A percentile compares a stretch with the other conserved stretches of the same genome.
phyloP scores from a whole-genome alignment of 2,113 vertebrate genomes.

The Barbus barbus region DNA sequence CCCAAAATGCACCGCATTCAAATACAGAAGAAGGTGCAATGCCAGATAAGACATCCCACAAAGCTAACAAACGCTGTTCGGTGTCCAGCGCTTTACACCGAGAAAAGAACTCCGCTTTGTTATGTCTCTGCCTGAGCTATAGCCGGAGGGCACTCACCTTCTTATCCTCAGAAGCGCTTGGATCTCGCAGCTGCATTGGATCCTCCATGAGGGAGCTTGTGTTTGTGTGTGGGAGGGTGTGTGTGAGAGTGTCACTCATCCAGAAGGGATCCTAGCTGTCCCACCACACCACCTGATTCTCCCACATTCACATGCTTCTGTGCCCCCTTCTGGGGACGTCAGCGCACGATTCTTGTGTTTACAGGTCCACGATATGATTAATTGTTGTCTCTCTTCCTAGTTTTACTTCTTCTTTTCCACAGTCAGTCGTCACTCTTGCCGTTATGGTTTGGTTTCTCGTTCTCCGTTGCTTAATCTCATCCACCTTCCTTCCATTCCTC shows the following conservation, averaged over 20 bases:
- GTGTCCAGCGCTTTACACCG: neutral
- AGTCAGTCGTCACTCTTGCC: neutral
- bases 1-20: constrained; percentile 9
- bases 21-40: constrained; percentile 4
- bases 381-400: constrained; percentile 7
- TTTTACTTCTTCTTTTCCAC: neutral
- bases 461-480: constrained; percentile 10
- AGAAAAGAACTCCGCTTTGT: neutral
- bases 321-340: neutral
- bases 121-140: neutral
- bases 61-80: constrained; percentile 26
- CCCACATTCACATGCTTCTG: constrained; percentile 10
- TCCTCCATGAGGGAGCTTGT: constrained; percentile 23
- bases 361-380: constrained; percentile 16
- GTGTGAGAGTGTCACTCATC: constrained; percentile 36
- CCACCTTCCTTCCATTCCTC: neutral
- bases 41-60: constrained; percentile 19
- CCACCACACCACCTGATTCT: constrained; percentile 52
- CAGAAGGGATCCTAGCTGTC: constrained; percentile 42
- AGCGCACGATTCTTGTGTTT: neutral
- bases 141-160: constrained; percentile 51
- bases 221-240: constrained; percentile 31
- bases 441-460: neutral
- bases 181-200: constrained; percentile 50
- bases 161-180: constrained; percentile 25